These are phyloP conservation scores for Drosophila meridionalis DNA, from an alignment of 2,888 invertebrate species.

Conservation along the genomic window DNA sequence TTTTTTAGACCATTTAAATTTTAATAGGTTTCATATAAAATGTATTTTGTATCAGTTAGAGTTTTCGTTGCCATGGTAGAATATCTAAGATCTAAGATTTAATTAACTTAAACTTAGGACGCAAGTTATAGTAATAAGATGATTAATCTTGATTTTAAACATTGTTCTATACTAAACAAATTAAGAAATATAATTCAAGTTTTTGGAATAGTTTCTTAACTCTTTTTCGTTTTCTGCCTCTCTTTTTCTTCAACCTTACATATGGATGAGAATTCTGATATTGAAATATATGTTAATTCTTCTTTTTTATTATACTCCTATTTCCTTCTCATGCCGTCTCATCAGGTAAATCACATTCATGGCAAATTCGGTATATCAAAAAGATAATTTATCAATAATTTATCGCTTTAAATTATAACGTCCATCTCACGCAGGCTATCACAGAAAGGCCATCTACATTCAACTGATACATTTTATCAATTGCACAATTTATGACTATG, in stretches of 20 bases:
- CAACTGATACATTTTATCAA: slow-evolving; percentile 35
- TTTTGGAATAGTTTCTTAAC: neutral
- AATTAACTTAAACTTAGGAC: too few relatives aligned
- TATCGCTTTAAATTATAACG: too few relatives aligned
- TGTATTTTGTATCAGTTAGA: too few relatives aligned
- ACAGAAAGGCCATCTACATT: slow-evolving; percentile 1
- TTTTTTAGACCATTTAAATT: too few relatives aligned
- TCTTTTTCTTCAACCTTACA: neutral
- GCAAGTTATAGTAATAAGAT: too few relatives aligned
- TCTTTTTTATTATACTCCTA: too few relatives aligned
- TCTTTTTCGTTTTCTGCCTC: neutral
- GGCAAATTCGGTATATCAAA: neutral
- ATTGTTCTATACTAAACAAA: neutral
- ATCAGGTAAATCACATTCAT: neutral
- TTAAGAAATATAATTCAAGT: neutral
- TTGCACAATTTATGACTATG: slow-evolving; percentile 10
- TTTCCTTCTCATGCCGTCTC: too few relatives aligned
- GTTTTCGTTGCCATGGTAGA: too few relatives aligned
- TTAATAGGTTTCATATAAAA: too few relatives aligned
- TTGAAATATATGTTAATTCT: neutral
- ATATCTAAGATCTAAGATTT: too few relatives aligned
- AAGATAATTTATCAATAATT: neutral
- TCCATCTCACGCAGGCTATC: neutral
- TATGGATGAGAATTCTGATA: neutral
- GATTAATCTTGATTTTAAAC: too few relatives aligned